Base-by-base conservation (phyloP, 2,888 invertebrate genomes). In the Lutraria lutraria region DNA sequence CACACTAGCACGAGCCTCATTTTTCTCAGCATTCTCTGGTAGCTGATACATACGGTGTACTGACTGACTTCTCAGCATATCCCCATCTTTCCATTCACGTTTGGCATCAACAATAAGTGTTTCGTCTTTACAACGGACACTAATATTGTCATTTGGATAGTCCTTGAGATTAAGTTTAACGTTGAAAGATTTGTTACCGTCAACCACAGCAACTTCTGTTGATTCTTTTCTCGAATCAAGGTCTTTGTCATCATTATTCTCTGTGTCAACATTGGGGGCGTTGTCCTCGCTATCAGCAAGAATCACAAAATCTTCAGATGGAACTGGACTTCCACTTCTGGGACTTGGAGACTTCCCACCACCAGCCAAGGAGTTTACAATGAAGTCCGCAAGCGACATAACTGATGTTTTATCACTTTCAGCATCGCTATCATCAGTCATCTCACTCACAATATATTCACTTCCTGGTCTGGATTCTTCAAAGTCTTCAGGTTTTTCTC, bases 241-340 rank as follows among this genome's bases (percentile, higher is more conserved):
- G 1, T 25, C 12, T 68, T 68, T 13, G 8, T 68, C 63, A 68
- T 68, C 63, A n/a, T 68, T 12, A 3, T 25, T 68, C 25, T n/a
- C 60, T 8, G 25, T 68, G 63, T 68, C 63, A 0, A 25, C 63
- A 25, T 52, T 25, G 34, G 25, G 25, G 10, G 31, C 15, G 6
- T 72, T 52, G 31, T 72, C 29, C 0, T 52, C 13, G n/a, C 29
- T 25, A 63, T 43, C n/a, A 68, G 21, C 63, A 16, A 83, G 63
- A 56, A 60, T 25, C 16, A 63, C 63, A 43, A 83, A 83, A 29
- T 83, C 83, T 31, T 81, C 81, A 16, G 54, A 81, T 2, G 53
- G 84, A 15, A 84, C 53, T 3, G 84, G 84, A 84, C 84, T 84
- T 34, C 76, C 34, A 16, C 76, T 76, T 68, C 63, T n/a, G 6